These are phyloP conservation scores for Sericinus montela DNA, from an alignment of 2,888 invertebrate species.

Conservation along the genomic window DNA sequence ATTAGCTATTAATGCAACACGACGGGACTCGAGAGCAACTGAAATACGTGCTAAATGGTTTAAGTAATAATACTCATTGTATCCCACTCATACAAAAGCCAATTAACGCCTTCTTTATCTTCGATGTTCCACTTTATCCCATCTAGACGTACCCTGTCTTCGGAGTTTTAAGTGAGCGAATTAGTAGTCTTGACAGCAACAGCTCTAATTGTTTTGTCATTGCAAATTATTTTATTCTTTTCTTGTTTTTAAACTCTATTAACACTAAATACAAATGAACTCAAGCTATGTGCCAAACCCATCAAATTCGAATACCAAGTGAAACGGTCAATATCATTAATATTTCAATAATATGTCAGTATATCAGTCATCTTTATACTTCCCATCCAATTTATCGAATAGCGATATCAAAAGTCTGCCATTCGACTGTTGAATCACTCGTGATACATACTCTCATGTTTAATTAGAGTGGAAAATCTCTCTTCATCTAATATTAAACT, in stretches of 20 bases:
- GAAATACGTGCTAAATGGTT: slow-evolving; percentile 28
- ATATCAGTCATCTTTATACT: no score
- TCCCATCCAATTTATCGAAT: no score
- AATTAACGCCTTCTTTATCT: slow-evolving; percentile 48
- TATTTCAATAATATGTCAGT: no score
- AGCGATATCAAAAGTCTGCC: no score
- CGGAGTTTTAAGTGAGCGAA: slow-evolving; percentile 43
- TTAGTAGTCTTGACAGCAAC: slow-evolving; percentile 51
- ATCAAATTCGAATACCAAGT: no score
- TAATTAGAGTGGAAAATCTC: no score
- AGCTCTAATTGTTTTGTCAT: slow-evolving; percentile 49
- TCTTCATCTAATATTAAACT: no score
- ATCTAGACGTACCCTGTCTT: slow-evolving; percentile 41
- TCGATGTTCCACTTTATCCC: slow-evolving; percentile 41
- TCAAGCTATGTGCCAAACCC: no score
- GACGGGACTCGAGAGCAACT: slow-evolving; percentile 30
- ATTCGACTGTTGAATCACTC: no score
- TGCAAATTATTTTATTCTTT: slow-evolving; percentile 33
- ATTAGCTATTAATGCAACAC: slow-evolving; percentile 34
- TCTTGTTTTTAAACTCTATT: slow-evolving; percentile 23
- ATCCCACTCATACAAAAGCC: slow-evolving; percentile 35
- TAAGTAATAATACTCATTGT: slow-evolving; percentile 26
- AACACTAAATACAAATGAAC: no score
- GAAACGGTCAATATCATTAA: no score
- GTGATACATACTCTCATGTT: no score